Evolutionary conservation across 2,888 invertebrate species (phyloP).

Genomic region (Megastigmus dorsalis): DNA sequence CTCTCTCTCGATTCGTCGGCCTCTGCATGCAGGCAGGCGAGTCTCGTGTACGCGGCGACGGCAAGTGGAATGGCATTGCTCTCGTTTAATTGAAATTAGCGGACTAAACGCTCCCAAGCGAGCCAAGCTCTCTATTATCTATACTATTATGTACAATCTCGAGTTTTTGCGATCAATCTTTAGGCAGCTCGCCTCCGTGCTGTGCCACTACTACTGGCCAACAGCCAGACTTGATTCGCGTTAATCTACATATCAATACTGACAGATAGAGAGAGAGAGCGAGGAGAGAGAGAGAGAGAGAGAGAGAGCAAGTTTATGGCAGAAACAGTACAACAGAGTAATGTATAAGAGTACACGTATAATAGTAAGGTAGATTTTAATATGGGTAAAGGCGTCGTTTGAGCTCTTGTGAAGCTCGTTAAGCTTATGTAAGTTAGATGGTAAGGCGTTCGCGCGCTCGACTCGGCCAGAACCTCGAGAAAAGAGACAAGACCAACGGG

Average conservation of each 20-base stretch:
- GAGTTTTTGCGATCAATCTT: background rate
- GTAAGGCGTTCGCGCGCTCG: slow-evolving; percentile 3
- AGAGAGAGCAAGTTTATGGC: no score
- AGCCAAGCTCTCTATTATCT: no score
- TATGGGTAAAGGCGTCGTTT: background rate
- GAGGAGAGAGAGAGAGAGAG: no score
- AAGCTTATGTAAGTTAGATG: slow-evolving; percentile 22
- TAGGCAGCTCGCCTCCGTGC: background rate
- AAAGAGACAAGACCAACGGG: background rate
- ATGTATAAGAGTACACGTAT: background rate
- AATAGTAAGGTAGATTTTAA: background rate
- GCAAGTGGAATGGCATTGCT: slow-evolving; percentile 55
- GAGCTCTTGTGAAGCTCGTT: no score
- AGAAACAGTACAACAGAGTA: background rate
- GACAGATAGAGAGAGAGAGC: no score
- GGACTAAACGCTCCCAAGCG: slow-evolving; percentile 14
- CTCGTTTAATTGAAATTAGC: slow-evolving; percentile 49
- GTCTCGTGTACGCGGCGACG: background rate
- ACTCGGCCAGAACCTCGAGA: no score
- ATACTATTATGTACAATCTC: slow-evolving; percentile 18
- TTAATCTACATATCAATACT: no score
- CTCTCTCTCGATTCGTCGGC: no score
- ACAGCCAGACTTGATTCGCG: no score
- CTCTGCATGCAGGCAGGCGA: no score
- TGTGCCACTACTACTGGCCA: no score